These are phyloP conservation scores for Danio jaintianensis DNA, from an alignment of 2,797 vertebrate genomes.

Conservation along the genomic window DNA sequence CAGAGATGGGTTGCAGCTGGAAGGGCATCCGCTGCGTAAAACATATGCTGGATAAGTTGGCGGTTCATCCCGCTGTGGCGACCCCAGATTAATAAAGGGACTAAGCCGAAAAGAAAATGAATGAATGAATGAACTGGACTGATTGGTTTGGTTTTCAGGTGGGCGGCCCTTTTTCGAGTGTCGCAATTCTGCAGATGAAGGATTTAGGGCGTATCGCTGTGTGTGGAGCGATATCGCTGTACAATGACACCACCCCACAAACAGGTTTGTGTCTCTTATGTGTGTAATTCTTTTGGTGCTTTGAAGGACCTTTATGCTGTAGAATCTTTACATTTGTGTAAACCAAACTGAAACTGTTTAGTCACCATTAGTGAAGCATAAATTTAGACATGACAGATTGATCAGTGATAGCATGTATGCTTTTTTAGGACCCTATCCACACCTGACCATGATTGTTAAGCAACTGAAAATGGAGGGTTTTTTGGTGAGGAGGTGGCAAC, in stretches of 20 bases:
- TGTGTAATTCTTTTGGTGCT: neutral
- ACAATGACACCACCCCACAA: slow-evolving; percentile 72
- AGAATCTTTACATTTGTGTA: neutral
- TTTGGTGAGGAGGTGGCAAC: slow-evolving; percentile 66
- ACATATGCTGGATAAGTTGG: too few relatives aligned
- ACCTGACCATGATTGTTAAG: slow-evolving; percentile 67
- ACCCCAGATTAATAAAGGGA: too few relatives aligned
- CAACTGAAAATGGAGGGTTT: slow-evolving; percentile 81
- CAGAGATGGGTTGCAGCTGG: too few relatives aligned
- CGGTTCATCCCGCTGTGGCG: too few relatives aligned
- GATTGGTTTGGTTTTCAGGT: slow-evolving; percentile 71
- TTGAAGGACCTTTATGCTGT: neutral
- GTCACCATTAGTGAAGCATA: neutral
- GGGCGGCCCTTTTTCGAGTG: slow-evolving; percentile 79
- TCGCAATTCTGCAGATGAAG: slow-evolving; percentile 81
- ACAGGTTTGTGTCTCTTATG: slow-evolving; percentile 68
- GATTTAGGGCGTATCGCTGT: slow-evolving; percentile 78
- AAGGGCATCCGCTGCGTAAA: too few relatives aligned
- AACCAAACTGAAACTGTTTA: neutral
- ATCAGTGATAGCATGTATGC: neutral
- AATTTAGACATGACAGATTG: neutral
- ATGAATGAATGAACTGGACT: too few relatives aligned
- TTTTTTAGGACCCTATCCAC: slow-evolving; percentile 67
- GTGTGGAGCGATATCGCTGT: slow-evolving; percentile 82
- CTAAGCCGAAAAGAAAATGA: too few relatives aligned